A percentile compares a stretch with the other conserved stretches of the same genome.
phyloP scores from a whole-genome alignment of 1,140 invertebrate genomes.

The Oreohelix idahoensis region DNA sequence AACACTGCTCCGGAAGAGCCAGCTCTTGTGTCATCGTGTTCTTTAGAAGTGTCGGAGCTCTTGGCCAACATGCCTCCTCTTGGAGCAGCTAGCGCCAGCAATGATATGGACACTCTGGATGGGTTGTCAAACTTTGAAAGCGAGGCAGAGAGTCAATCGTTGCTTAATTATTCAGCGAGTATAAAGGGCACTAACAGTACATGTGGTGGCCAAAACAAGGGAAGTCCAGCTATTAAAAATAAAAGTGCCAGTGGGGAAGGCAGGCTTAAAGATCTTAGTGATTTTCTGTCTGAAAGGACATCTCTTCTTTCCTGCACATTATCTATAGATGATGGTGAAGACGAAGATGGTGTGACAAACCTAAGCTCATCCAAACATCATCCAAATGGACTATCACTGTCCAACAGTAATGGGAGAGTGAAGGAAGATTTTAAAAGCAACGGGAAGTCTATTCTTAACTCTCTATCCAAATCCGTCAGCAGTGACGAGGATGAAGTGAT shows the following conservation, averaged over 20 bases:
- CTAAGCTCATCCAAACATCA: slow-evolving; percentile 16
- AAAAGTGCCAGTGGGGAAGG: background rate
- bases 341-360: slow-evolving; percentile 22
- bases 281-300: slow-evolving; percentile 32
- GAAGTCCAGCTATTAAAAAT: background rate
- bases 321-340: slow-evolving; percentile 29
- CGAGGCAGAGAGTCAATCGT: slow-evolving; percentile 33
- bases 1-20: background rate
- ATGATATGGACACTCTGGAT: slow-evolving; percentile 36
- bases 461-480: slow-evolving; percentile 24
- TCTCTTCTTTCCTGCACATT: slow-evolving; percentile 38
- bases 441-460: slow-evolving; percentile 25
- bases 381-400: background rate
- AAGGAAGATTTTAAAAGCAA: slow-evolving; percentile 33
- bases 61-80: slow-evolving; percentile 40
- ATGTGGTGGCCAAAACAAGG: background rate
- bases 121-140: slow-evolving; percentile 35
- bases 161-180: slow-evolving; percentile 27
- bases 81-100: background rate
- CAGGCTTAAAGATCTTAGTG: slow-evolving; percentile 27
- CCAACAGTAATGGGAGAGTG: slow-evolving; percentile 28
- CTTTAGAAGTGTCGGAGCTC: slow-evolving; percentile 37
- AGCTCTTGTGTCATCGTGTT: slow-evolving; percentile 36
- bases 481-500: slow-evolving; percentile 28
- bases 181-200: background rate